Evolutionary conservation across 92 coral and sea anemone species (phyloP).

Genomic region (Nematostella vectensis): DNA sequence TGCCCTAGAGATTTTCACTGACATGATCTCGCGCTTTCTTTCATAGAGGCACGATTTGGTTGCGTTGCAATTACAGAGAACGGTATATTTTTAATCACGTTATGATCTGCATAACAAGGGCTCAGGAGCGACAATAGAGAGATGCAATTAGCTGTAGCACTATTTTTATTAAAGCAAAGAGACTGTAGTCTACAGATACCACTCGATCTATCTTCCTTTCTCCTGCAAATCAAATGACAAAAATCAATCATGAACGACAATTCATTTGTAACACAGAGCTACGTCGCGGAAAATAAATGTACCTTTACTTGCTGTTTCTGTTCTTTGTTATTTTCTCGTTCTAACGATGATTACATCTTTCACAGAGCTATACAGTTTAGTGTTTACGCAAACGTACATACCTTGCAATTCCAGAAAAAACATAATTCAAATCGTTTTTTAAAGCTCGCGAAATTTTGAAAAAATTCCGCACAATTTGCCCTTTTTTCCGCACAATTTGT

Average conservation of each 20-base stretch:
- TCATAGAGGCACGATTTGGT: neutral
- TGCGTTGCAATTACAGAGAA: no score
- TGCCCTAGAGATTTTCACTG: no score
- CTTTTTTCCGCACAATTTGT: neutral
- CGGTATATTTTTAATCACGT: no score
- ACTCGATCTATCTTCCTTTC: neutral
- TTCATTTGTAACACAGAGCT: no score
- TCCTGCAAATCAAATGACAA: neutral
- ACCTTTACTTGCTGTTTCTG: neutral
- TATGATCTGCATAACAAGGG: no score
- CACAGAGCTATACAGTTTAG: no score
- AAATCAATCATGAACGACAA: neutral
- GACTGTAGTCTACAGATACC: neutral
- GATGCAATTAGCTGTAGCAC: neutral
- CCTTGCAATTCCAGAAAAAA: no score
- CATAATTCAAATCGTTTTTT: no score
- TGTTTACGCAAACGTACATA: no score
- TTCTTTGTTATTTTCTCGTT: no score
- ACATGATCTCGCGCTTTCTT: neutral
- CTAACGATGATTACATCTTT: neutral
- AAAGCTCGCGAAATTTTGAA: neutral
- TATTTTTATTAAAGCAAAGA: no score
- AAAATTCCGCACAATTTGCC: neutral
- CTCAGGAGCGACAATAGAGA: no score
- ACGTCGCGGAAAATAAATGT: neutral